These are phyloP conservation scores for Paedocypris micromegethes DNA, from an alignment of 2,797 vertebrate species.

Conservation along the genomic window DNA sequence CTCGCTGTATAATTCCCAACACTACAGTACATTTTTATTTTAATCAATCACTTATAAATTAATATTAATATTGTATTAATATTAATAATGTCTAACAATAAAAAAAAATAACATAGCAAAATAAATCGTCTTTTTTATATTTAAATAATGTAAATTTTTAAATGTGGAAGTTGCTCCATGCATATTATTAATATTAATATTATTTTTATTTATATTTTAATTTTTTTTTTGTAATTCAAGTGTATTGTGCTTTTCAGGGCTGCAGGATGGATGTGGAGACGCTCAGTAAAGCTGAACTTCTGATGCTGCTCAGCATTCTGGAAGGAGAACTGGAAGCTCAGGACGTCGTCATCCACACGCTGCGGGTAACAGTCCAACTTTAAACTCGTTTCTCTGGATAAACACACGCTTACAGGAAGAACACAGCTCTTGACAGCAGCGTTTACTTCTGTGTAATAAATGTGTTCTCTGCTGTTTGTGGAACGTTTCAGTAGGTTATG, in stretches of 20 bases:
- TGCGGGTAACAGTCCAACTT: slow-evolving; percentile 76
- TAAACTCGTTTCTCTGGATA: too few species aligned
- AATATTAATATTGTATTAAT: too few species aligned
- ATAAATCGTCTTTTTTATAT: too few species aligned
- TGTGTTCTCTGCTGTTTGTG: background rate
- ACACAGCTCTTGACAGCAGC: background rate
- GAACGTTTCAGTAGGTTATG: slow-evolving; percentile 17
- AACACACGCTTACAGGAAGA: too few species aligned
- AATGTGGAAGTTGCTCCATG: too few species aligned
- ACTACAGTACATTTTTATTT: too few species aligned
- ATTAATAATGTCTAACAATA: too few species aligned
- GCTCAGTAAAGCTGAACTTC: slow-evolving; percentile 91
- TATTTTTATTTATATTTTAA: background rate
- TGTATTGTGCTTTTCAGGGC: slow-evolving; percentile 62
- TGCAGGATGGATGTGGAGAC: slow-evolving; percentile 98
- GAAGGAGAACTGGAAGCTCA: slow-evolving; percentile 96
- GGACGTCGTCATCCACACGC: slow-evolving; percentile 92
- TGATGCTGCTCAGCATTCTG: slow-evolving; percentile 93
- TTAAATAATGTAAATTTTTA: too few species aligned
- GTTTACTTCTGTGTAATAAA: background rate
- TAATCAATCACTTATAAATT: too few species aligned
- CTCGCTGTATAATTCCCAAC: too few species aligned
- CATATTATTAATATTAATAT: too few species aligned
- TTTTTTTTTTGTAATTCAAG: background rate
- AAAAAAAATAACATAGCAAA: too few species aligned